Evolutionary conservation across 2,888 invertebrate species (phyloP).

Genomic region (Candidula unifasciata): DNA sequence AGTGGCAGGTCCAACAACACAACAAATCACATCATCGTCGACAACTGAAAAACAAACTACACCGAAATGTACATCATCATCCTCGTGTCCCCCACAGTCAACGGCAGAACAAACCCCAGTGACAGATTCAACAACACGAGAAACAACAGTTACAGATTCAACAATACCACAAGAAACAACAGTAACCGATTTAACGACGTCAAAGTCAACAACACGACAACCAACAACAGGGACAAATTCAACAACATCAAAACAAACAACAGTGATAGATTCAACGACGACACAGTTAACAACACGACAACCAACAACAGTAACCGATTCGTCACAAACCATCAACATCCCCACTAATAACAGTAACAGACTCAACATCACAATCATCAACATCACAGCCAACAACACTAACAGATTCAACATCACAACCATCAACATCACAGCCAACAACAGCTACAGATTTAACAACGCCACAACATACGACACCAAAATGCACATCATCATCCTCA

Average conservation of each 20-base stretch:
- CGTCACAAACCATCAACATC: background rate
- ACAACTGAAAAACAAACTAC: background rate
- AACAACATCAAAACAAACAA: background rate
- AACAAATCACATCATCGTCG: background rate
- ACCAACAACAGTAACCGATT: background rate
- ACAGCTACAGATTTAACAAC: background rate
- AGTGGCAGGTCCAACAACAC: background rate
- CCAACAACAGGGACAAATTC: background rate
- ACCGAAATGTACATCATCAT: background rate
- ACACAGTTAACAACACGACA: background rate
- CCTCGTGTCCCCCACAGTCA: too few relatives aligned
- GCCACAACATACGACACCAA: background rate
- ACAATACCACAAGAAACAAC: background rate
- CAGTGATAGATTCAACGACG: too few relatives aligned
- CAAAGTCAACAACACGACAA: background rate
- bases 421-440: background rate
- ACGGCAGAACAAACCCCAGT: background rate
- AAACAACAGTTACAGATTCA: background rate
- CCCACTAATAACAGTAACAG: background rate
- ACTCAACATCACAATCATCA: background rate
- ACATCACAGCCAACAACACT: background rate
- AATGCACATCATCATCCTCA: background rate
- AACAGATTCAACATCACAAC: background rate
- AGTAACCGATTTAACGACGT: background rate
- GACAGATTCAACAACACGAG: background rate